Percentiles rank a stretch among this genome's conserved stretches.
Evolutionary conservation across 2,113 vertebrate species (phyloP).

Genomic region (Galeopterus variegatus): DNA sequence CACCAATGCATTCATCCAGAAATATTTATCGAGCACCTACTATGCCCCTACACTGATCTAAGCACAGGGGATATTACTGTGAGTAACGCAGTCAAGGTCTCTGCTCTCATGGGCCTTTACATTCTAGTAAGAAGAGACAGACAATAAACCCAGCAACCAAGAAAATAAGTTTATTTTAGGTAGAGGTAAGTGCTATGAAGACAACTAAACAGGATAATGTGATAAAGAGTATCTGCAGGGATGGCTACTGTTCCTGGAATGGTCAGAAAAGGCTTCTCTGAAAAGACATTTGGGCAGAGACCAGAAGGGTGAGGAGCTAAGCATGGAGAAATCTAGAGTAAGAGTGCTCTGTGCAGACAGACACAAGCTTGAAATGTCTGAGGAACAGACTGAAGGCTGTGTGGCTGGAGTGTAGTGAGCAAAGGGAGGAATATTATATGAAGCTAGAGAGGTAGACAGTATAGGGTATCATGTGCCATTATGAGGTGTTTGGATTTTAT

Average conservation of each 20-base stretch:
- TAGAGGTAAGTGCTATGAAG: slow-evolving; percentile 30
- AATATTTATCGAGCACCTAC: background rate
- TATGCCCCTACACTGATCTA: background rate
- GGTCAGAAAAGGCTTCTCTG: slow-evolving; percentile 25
- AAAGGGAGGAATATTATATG: background rate
- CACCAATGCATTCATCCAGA: background rate
- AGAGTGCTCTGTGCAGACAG: background rate
- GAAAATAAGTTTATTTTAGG: background rate
- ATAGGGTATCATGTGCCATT: background rate
- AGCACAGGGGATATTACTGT: slow-evolving; percentile 19
- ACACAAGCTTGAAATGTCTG: background rate
- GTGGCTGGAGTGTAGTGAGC: background rate
- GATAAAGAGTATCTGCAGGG: background rate
- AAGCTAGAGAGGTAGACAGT: background rate
- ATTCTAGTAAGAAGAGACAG: slow-evolving; percentile 34
- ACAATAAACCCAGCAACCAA: slow-evolving; percentile 27
- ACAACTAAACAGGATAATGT: slow-evolving; percentile 20
- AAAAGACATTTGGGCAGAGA: slow-evolving; percentile 12
- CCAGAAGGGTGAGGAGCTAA: background rate
- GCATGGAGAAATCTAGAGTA: slow-evolving; percentile 19
- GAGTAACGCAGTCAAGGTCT: slow-evolving; percentile 35
- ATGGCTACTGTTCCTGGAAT: background rate
- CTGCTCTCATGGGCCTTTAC: slow-evolving; percentile 25
- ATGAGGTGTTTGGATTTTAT: slow-evolving; percentile 53
- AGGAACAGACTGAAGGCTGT: slow-evolving; percentile 7